Evolutionary conservation across 2,888 invertebrate genomes (phyloP), one percentile per base, ranked within the genome.

Genomic region (Eueremaeus valkanovi): DNA sequence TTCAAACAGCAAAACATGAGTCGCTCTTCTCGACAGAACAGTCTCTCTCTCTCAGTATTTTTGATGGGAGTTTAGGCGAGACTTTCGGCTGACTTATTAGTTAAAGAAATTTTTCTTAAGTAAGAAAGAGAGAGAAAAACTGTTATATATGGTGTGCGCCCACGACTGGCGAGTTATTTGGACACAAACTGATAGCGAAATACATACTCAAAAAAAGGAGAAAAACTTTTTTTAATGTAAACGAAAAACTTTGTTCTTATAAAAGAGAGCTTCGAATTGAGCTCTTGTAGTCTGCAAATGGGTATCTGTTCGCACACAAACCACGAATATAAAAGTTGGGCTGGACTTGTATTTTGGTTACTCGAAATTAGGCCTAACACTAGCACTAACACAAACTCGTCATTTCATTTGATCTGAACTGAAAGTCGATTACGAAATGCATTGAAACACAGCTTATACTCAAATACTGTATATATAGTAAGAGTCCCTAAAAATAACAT

Each of bases 401-500:
- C n/a, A n/a, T n/a, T n/a, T n/a, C 61, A 36, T 36, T 66, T 18
- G 9, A 66, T 66, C 9, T 36, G 21, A 33, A 36, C 66, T 11
- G n/a, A 31, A 21, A 66, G 21, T 66, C 36, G 66, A 66, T 66
- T 66, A 40, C 66, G 66, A 66, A 66, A 66, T 66, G 66, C 66
- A 33, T 36, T 33, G 3, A 51, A 61, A 40, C 66, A 66, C 66
- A 66, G 21, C 66, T n/a, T n/a, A n/a, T n/a, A n/a, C n/a, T n/a
- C n/a, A n/a, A n/a, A n/a, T n/a, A n/a, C n/a, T n/a, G 31, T 33
- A 36, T 31, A 40, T 66, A 33, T 33, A 40, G 40, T 66, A 36
- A 58, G 66, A 36, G 66, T 66, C 66, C 66, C 66, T 66, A 66
- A 66, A n/a, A 66, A 66, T 66, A 66, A 66, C 66, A 66, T 58